Base-by-base conservation (phyloP, 1,140 invertebrate genomes). In the Bombyx mandarina region DNA sequence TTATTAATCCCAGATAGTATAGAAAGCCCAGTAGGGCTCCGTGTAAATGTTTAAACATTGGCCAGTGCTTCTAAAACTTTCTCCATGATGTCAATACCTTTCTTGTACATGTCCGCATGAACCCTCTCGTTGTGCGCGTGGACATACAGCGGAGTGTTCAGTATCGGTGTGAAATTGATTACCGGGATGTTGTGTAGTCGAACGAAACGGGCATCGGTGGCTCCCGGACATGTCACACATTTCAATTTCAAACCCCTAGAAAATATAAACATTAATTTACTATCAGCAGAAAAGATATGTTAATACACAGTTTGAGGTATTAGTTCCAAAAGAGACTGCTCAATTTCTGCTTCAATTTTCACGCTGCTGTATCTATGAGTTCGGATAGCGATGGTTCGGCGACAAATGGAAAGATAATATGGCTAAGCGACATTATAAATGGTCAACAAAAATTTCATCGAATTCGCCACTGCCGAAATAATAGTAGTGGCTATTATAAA, bases 101-200 rank as follows among this genome's bases (percentile, higher is more conserved):
- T 75, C 22, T 94, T 77, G 75, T 93, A 95, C 0, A 90, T 83
- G 18, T 90, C 86, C 52, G 93, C 91, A 69, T 93, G 92, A 1
- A 95, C 77, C 68, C 80, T 93, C 74, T 96, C 94, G 70, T 96
- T 91, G 73, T 95, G 91, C 65, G 93, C 91, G 67, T 96, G 94
- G 2, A 94, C 77, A 9, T 94, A 77, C 2, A 92, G 77, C 0
- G 93, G 93, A 2, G 94, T 94, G 68, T 93, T 90, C 66, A 90
- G 91, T 78, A 96, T 93, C 0, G 94, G 94, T 10, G 93, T 93
- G 73, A 96, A 94, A 49, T 93, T 93, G 62, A 95, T 84, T 4
- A 92, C 93, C 7, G 93, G 92, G 43, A 94, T 89, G 3, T 92
- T 93, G 52, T 89, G 75, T 69, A 88, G 71, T 3, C 82, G 65